Evolutionary conservation across 2,113 vertebrate genomes (phyloP).

Genomic region (Aplodontia rufa): DNA sequence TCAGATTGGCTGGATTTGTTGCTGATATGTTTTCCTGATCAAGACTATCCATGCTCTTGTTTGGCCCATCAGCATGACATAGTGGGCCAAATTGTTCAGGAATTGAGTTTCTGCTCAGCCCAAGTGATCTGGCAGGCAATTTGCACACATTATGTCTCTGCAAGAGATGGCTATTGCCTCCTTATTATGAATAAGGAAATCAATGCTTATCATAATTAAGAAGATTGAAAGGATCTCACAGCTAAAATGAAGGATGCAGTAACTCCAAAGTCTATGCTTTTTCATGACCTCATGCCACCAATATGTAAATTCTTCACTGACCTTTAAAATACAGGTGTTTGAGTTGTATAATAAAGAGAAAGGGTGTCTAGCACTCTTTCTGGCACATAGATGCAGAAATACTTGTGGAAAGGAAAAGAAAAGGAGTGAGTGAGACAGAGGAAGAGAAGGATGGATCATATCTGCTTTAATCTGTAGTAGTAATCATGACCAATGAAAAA

Average conservation of each 20-base stretch:
- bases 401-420: not conserved
- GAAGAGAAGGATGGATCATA: not conserved
- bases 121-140: not conserved
- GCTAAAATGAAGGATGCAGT: not conserved
- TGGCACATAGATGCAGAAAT: slow-evolving; percentile 1
- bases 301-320: not conserved
- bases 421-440: not conserved
- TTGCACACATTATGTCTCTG: not conserved
- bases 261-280: not conserved
- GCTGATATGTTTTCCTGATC: not conserved
- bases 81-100: rapidly evolving
- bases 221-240: not conserved
- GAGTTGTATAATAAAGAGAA: not conserved
- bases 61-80: not conserved
- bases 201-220: not conserved
- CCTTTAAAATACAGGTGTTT: not conserved
- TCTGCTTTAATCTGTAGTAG: slow-evolving; percentile 5
- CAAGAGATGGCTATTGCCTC: not conserved
- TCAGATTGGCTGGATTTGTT: not conserved
- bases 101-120: not conserved
- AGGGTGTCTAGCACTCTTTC: not conserved
- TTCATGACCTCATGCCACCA: not conserved
- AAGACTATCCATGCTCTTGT: not conserved
- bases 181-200: not conserved
- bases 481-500: not conserved